Evolutionary conservation across 2,888 invertebrate genomes (phyloP).

Genomic region (Netelia inedita): DNA sequence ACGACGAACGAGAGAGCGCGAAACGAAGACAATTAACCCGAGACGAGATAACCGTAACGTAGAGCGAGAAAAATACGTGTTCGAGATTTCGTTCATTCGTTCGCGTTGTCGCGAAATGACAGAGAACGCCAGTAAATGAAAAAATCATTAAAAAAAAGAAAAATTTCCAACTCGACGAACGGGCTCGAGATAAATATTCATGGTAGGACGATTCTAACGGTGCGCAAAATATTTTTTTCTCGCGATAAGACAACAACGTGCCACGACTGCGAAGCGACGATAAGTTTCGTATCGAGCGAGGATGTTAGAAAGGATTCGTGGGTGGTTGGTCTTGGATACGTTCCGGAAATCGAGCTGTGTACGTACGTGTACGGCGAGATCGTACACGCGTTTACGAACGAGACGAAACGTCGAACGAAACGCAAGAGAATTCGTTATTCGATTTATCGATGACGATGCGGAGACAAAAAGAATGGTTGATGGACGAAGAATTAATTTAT

Average conservation of each 20-base stretch:
- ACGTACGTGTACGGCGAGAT: background rate
- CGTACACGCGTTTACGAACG: background rate
- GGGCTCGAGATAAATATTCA: constrained; percentile 50
- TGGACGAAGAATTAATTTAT: no score
- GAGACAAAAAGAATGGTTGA: no score
- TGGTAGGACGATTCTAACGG: constrained; percentile 51
- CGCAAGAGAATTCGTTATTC: no score
- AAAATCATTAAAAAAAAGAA: constrained; percentile 44
- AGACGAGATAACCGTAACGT: constrained; percentile 44
- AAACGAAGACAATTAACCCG: constrained; percentile 53
- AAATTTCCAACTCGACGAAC: constrained; percentile 27
- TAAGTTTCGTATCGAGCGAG: constrained; percentile 80
- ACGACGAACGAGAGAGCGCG: constrained; percentile 65
- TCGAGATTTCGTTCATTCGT: constrained; percentile 38
- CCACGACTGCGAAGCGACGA: constrained; percentile 81
- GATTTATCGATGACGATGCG: no score
- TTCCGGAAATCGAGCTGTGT: constrained; percentile 15
- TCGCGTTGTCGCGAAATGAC: background rate
- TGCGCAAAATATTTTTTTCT: constrained; percentile 49
- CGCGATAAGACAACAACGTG: constrained; percentile 66
- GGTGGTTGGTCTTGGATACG: constrained; percentile 65
- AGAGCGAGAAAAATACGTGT: constrained; percentile 45
- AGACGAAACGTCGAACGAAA: background rate
- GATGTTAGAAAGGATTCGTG: constrained; percentile 77
- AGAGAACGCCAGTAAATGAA: constrained; percentile 70